A percentile compares a stretch with the other conserved stretches of the same genome.
phyloP scores from a whole-genome alignment of 2,797 vertebrate genomes.

The Falco naumanni region DNA sequence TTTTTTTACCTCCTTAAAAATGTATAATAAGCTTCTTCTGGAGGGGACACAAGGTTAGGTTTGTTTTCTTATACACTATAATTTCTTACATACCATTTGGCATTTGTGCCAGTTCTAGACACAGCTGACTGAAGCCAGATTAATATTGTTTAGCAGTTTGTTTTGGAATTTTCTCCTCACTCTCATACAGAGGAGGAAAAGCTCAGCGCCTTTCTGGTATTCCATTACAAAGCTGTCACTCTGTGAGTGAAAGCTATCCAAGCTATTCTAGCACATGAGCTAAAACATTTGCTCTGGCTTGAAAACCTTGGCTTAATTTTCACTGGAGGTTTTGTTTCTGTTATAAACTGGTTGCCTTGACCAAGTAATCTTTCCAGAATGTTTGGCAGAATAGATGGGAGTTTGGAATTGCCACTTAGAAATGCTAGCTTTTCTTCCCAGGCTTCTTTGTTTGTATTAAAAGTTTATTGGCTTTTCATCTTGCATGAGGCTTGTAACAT shows the following conservation, averaged over 20 bases:
- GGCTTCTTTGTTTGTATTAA: conserved; percentile 53
- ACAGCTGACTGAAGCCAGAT: neutral
- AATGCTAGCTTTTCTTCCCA: conserved; percentile 27
- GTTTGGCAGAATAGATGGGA: neutral
- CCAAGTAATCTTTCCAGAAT: neutral
- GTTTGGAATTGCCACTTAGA: conserved; percentile 47
- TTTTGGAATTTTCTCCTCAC: neutral
- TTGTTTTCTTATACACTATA: neutral
- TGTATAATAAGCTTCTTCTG: neutral
- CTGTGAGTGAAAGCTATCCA: neutral
- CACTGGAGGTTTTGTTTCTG: neutral
- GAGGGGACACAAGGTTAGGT: neutral
- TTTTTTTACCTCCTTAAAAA: neutral
- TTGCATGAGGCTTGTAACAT: neutral
- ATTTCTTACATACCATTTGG: neutral
- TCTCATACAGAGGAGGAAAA: neutral
- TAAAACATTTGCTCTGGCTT: neutral
- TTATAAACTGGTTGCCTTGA: neutral
- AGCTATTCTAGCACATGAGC: neutral
- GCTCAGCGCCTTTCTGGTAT: neutral
- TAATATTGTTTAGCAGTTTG: neutral
- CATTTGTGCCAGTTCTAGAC: neutral
- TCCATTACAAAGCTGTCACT: neutral
- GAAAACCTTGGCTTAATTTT: neutral
- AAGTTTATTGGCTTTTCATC: conserved; percentile 48